Evolutionary conservation across 2,888 invertebrate genomes (phyloP), one percentile per base, ranked within the genome.

Genomic region (Rambutsinella grinnellia): DNA sequence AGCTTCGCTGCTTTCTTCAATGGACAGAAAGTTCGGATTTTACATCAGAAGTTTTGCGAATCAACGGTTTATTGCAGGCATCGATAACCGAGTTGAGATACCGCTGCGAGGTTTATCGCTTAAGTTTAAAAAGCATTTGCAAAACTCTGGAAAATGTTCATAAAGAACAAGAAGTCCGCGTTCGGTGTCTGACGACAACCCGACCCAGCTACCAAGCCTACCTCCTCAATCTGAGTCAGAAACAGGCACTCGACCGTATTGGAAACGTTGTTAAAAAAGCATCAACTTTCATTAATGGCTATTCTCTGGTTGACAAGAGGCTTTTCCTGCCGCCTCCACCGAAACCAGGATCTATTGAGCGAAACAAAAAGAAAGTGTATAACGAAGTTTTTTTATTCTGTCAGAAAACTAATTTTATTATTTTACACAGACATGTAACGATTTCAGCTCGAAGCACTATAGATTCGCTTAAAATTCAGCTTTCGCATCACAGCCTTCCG

Each of bases 51-150:
- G 58, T 79, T 15, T 65, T 79, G 3, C 70, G 66, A 46, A 68
- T 66, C 27, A 79, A 79, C 54, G 63, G 72, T 24, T 28, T 54
- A 23, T 24, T 76, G 28, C 79, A 79, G 53, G 53, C 72, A 13
- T 63, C 63, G 6, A 60, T 79, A 19, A 71, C 69, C 5, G 76
- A 76, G 36, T 36, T 76, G 54, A 44, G 74, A 44, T 79, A 79
- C 46, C 79, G 69, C 21, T 79, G 79, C 47, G 81, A 79, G 56
- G 75, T 81, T 13, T 81, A 81, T 21, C 67, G 79, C n/a, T 8
- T 81, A 19, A 76, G 81, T 19, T 53, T 81, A 5, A 51, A 58
- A 57, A 78, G 75, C 47, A 81, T 81, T 51, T 56, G 70, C 15
- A 78, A 71, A 46, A 69, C 77, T 23, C 51, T 81, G 8, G 49